phyloP scores from a whole-genome alignment of 2,113 vertebrate species.

The Lontra canadensis region DNA sequence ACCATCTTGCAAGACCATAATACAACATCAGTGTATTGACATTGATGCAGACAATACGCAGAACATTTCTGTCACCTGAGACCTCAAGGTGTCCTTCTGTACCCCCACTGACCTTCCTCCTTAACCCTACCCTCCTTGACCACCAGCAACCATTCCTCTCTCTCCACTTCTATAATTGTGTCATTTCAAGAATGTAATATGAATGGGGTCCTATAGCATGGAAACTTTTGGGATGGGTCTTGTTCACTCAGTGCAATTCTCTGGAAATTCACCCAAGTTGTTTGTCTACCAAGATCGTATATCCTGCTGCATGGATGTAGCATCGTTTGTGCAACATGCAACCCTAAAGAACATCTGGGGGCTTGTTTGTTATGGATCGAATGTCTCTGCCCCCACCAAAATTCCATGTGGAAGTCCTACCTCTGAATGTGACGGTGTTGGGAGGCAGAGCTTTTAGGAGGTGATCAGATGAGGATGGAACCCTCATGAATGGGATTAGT shows the following conservation, averaged over 20 bases:
- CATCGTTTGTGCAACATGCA: not conserved
- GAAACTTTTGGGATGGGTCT: not conserved
- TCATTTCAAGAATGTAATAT: not conserved
- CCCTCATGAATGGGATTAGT: not conserved
- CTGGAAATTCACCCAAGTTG: too few relatives aligned
- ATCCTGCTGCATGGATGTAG: not conserved
- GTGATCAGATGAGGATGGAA: not conserved
- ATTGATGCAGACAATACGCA: too few relatives aligned
- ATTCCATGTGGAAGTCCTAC: not conserved
- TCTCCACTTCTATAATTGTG: not conserved
- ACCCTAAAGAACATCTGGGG: not conserved
- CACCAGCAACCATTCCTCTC: not conserved
- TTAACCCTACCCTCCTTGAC: too few relatives aligned
- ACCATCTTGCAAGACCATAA: not conserved
- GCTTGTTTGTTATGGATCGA: not conserved
- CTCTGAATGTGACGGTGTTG: fast-evolving
- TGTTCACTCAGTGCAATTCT: not conserved
- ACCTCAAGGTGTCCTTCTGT: not conserved
- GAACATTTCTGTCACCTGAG: not conserved
- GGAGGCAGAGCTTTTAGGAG: not conserved
- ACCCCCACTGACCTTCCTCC: not conserved
- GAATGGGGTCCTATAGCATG: too few relatives aligned
- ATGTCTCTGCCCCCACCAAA: not conserved
- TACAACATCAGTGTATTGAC: too few relatives aligned
- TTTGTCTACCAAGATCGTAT: too few relatives aligned